Conservation (phyloP, 2,797 vertebrate species). For the Dendrocincla fuliginosa region DNA sequence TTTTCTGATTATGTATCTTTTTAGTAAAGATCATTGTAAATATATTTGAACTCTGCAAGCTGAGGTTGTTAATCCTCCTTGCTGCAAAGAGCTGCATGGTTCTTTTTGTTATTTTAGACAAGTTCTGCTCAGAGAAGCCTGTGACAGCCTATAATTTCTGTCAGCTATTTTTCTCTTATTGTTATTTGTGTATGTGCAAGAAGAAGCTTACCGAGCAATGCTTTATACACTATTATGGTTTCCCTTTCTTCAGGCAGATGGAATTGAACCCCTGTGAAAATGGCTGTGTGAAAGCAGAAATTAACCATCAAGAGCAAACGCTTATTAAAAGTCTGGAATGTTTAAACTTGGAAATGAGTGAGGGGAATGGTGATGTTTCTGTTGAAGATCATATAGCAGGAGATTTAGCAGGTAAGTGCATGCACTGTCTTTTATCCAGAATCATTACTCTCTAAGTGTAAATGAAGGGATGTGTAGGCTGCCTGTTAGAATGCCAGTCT, state of each 20-base stretch:
- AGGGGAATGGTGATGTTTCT: constrained; percentile 7
- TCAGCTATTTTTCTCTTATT: background rate
- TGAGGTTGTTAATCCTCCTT: background rate
- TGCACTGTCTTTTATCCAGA: background rate
- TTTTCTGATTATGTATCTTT: background rate
- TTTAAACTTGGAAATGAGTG: constrained; percentile 54
- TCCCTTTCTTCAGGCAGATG: constrained; percentile 74
- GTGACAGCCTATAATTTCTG: background rate
- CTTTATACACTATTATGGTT: background rate
- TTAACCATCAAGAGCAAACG: constrained; percentile 71
- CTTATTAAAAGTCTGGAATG: constrained; percentile 55
- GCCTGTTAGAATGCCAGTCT: background rate
- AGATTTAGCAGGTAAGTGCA: constrained; percentile 64
- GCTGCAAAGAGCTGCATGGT: background rate
- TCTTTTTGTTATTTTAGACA: background rate
- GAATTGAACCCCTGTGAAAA: constrained; percentile 80
- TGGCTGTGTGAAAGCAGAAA: constrained; percentile 75
- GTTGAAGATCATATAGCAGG: constrained; percentile 51
- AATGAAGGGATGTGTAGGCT: background rate
- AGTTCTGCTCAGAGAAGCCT: background rate
- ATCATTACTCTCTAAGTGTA: background rate
- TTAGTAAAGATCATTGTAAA: background rate
- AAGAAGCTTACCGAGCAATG: background rate
- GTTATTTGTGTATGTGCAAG: background rate
- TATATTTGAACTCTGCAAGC: background rate